phyloP scores from a whole-genome alignment of 2,113 vertebrate species.

The Saguinus imperator region DNA sequence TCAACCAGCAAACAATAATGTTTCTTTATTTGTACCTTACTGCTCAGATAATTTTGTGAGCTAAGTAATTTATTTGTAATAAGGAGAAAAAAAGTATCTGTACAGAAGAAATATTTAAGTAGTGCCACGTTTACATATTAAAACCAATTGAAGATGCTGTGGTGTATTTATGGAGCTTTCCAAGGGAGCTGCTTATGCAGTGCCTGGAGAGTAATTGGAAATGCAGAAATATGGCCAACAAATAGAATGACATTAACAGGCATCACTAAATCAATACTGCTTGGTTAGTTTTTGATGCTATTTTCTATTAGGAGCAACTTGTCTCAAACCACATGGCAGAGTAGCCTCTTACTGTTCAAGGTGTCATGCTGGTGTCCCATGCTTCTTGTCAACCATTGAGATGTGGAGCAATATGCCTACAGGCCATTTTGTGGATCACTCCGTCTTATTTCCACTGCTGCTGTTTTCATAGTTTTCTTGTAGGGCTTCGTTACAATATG shows the following conservation, averaged over 20 bases:
- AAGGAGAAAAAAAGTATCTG: constrained; percentile 55
- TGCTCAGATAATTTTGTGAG: constrained; percentile 74
- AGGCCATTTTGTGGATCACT: background rate
- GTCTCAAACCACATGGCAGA: background rate
- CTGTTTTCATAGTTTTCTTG: background rate
- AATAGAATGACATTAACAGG: background rate
- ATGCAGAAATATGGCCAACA: background rate
- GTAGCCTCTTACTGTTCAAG: background rate
- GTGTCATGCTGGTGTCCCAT: background rate
- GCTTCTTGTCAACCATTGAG: background rate
- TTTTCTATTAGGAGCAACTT: constrained; percentile 17
- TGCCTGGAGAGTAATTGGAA: constrained; percentile 15
- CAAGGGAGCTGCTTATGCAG: constrained; percentile 5
- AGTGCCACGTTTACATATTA: constrained; percentile 45
- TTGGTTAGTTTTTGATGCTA: background rate
- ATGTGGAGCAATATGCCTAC: background rate
- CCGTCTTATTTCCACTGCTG: background rate
- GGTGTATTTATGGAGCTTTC: constrained; percentile 39
- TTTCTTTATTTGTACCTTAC: constrained; percentile 77
- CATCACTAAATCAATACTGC: background rate
- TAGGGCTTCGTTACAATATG: background rate
- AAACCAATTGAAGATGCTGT: background rate
- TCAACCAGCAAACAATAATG: constrained; percentile 79
- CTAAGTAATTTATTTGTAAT: constrained; percentile 76
- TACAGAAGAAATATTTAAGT: constrained; percentile 63